Evolutionary conservation across 2,797 vertebrate species (phyloP), one percentile per base, ranked within the genome.

Genomic region (Siniperca undulata): DNA sequence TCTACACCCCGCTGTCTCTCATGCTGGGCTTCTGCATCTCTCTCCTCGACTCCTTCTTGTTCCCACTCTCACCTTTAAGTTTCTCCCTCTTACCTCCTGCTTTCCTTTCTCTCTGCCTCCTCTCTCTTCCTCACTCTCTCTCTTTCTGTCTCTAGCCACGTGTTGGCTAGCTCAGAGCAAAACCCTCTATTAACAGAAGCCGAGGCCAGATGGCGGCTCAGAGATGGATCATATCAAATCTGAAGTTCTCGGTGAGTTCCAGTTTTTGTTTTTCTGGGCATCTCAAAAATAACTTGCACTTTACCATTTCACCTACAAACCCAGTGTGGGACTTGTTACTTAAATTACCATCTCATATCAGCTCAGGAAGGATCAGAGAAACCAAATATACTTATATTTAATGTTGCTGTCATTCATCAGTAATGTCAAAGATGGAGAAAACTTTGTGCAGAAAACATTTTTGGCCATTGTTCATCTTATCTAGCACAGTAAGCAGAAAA

Each of bases 131-230:
- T 27, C 74, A 9, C 16, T 5, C 24, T 50, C 65, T 44, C 34
- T 81, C 27, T 74, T 30, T 55, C 76, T 74, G 44, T 75, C 71
- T 88, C 42, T 6, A 74, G 81, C 76, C 82, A 86, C 68, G 70
- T 82, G 81, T 82, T 89, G 86, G 81, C 83, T 84, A 75, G 85
- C 84, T 84, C 80, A 80, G 86, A 88, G 85, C 81, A 85, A 85
- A 90, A 82, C 81, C 80, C 67, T 81, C 77, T 89, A 87, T 91
- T 92, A 92, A 84, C 83, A 85, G 82, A 90, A 85, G 88, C 83
- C 17, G 69, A 86, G 81, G 82, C 91, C 91, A 93, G 94, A 94
- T 93, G 93, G 91, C 71, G 71, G 80, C 90, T 91, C 81, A 87
- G 87, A 92, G 87, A 93, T 91, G 82, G 87, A 88, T 93, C 84